Evolutionary conservation across 2,113 vertebrate genomes (phyloP), one percentile per base, ranked within the genome.

Genomic region (Hymenochirus boettgeri): DNA sequence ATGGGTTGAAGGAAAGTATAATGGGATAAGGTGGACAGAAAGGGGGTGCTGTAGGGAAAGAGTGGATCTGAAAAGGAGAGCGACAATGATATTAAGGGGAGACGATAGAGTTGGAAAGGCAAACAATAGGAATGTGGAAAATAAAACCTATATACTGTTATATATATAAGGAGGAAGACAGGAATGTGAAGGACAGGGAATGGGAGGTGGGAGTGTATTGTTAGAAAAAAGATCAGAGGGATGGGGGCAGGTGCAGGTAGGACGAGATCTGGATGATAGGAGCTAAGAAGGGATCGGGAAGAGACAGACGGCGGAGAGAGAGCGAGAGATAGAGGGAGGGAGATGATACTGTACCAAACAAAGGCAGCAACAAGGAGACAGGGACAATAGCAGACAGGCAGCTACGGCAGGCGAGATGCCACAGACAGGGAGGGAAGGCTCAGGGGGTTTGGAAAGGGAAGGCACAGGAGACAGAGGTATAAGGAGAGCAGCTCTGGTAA

Each of bases 401-500:
- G 2, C n/a, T n/a, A n/a, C 21, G 23, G 27, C 26, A 17, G 51
- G 23, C n/a, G 17, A 23, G 7, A 35, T 7, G n/a, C 13, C 26
- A 51, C 2, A 35, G 21, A 3, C 33, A 23, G 22, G 12, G 58
- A 26, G 22, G 46, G 26, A 9, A 15, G 29, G 29, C 2, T 8
- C 21, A 18, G 47, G 6, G 10, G 47, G 3, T 17, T 24, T 35
- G 31, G 15, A 15, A n/a, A 17, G 26, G 59, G 13, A 47, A 29
- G 31, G 27, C 31, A 53, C 24, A 5, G 63, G n/a, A 15, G 51
- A 65, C 27, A 31, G 64, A n/a, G n/a, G n/a, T n/a, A n/a, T n/a
- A n/a, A n/a, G 10, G 42, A 51, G 33, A n/a, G 19, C 4, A 48
- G 42, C 46, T 5, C 12, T 15, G 42, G 17, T n/a, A 48, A 15